Evolutionary conservation across 2,113 vertebrate genomes (phyloP).

Genomic region (Seriola dumerili): DNA sequence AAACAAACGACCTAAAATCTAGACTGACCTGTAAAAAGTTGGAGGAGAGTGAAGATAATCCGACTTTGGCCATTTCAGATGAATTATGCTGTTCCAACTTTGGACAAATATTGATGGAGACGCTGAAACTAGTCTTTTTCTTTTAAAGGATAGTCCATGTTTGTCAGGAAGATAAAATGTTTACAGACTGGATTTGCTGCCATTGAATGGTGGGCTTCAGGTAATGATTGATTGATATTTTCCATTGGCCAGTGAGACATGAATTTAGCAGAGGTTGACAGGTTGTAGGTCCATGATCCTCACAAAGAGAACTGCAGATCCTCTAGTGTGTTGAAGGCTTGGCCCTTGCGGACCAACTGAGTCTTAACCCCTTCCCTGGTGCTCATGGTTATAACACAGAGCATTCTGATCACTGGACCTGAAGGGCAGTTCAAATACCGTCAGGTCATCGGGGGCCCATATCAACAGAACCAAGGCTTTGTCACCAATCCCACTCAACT

Average conservation of each 20-base stretch:
- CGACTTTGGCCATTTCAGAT: background rate
- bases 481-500: constrained; percentile 79
- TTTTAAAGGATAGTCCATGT: constrained; percentile 14
- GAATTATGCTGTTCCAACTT: background rate
- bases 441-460: constrained; percentile 75
- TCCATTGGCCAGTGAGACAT: constrained; percentile 59
- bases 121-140: background rate
- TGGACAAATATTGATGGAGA: constrained; percentile 20
- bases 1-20: background rate
- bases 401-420: constrained; percentile 68
- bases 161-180: constrained; percentile 52
- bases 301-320: constrained; percentile 69
- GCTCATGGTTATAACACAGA: constrained; percentile 62
- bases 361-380: constrained; percentile 77
- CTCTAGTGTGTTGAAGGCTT: constrained; percentile 73
- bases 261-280: constrained; percentile 71
- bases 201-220: constrained; percentile 54
- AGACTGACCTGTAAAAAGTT: background rate
- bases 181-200: constrained; percentile 64
- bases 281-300: constrained; percentile 69
- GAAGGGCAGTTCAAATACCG: constrained; percentile 78
- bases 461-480: constrained; percentile 80
- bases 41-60: background rate
- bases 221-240: constrained; percentile 74
- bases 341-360: constrained; percentile 67